These are phyloP conservation scores for Strigamia crassipes DNA, from an alignment of 2,888 invertebrate species.

Conservation along the genomic window DNA sequence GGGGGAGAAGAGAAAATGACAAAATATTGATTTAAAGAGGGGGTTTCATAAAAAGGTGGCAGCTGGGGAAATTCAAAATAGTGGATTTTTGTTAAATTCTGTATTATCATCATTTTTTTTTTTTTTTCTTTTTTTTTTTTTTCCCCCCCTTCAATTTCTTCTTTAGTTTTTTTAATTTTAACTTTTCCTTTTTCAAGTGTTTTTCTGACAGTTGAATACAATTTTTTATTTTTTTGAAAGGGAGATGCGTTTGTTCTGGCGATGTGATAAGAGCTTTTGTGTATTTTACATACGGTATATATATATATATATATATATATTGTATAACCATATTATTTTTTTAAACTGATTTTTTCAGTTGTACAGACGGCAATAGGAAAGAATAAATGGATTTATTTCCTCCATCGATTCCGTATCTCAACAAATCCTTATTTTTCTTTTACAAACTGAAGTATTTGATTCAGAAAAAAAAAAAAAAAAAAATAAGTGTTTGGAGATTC, in stretches of 20 bases:
- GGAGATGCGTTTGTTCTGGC: neutral
- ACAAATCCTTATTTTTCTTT: too few relatives aligned
- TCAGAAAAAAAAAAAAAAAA: too few relatives aligned
- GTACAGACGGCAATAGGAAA: neutral
- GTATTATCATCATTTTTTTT: neutral
- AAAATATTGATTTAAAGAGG: conserved; percentile 19
- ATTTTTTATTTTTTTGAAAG: neutral
- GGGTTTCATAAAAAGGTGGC: neutral
- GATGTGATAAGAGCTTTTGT: conserved; percentile 19
- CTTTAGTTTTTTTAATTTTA: neutral
- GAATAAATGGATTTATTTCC: neutral
- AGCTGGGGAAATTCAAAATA: neutral
- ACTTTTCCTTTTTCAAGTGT: neutral
- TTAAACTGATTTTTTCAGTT: neutral
- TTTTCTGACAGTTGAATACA: neutral
- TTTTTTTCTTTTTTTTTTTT: neutral
- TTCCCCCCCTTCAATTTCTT: neutral
- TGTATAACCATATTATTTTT: too few relatives aligned
- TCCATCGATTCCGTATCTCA: neutral
- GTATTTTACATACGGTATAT: too few relatives aligned
- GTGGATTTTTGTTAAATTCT: conserved; percentile 24
- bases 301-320: too few relatives aligned
- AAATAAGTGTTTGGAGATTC: neutral
- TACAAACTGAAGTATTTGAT: too few relatives aligned
- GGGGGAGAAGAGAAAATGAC: neutral